Conservation (phyloP, 1,140 invertebrate genomes). For the Pseudomyrmex concolor region DNA sequence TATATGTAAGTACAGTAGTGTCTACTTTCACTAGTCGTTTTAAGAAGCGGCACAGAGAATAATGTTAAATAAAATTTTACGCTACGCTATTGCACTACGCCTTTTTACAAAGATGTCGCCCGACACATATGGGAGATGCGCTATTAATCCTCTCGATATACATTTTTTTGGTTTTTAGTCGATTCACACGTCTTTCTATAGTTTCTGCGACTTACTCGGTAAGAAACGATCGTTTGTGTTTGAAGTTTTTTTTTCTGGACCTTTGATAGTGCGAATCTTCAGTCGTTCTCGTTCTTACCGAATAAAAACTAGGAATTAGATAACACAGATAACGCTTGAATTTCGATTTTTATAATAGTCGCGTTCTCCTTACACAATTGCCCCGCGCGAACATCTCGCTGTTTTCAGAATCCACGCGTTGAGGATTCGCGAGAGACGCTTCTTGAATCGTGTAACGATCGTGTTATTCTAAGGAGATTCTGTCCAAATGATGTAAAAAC, state of each 20-base stretch:
- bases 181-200: constrained; percentile 25
- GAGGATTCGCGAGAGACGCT: background rate
- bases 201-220: constrained; percentile 28
- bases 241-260: constrained; percentile 13
- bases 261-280: constrained; percentile 17
- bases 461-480: background rate
- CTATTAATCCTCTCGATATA: constrained; percentile 23
- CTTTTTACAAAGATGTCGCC: constrained; percentile 64
- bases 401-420: background rate
- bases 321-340: constrained; percentile 43
- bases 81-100: constrained; percentile 73
- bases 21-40: constrained; percentile 40
- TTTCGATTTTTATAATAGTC: constrained; percentile 1
- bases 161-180: constrained; percentile 3
- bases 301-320: constrained; percentile 42
- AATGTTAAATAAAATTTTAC: constrained; percentile 46
- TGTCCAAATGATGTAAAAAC: constrained; percentile 33
- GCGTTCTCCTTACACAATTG: background rate
- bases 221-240: constrained; percentile 21
- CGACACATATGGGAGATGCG: constrained; percentile 5
- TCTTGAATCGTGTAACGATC: constrained; percentile 6
- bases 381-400: background rate
- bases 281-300: background rate
- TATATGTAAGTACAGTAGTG: background rate
- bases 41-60: constrained; percentile 13